Evolutionary conservation across 2,888 invertebrate genomes (phyloP), one percentile per base, ranked within the genome.

Genomic region (Spilarctia lutea): DNA sequence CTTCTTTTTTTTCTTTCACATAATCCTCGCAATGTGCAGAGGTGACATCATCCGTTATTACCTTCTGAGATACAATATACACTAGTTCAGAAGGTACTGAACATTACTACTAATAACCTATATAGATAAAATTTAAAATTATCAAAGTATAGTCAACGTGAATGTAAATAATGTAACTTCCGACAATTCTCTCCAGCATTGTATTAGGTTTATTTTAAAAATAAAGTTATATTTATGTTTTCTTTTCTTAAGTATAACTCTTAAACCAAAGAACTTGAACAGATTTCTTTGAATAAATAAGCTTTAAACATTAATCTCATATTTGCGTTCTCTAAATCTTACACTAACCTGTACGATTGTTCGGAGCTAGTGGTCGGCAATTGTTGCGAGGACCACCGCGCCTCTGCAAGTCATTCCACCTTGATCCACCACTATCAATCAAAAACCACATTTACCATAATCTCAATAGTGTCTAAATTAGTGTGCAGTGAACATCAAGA

Each of bases 321-420:
- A 20, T 20, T 56, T 65, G 35, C 16, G 27, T 72, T 74, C 80
- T 85, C 84, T 80, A 60, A 45, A 76, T 68, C 72, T 60, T 69
- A 33, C 60, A 74, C 24, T 81, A 81, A 68, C 74, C 85, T 85
- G 76, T 71, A 70, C 60, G 67, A 77, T 72, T 79, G 83, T 85
- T 86, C 88, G 88, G 87, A 87, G 85, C 88, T 89, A 89, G 90
- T 89, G 91, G 87, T 88, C 90, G 89, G 87, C 88, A 88, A 89
- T 91, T 92, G 90, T 89, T 88, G 87, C 88, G 88, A 88, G 89
- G 94, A 94, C 94, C 94, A 94, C 94, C 94, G 88, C 90, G 92
- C 88, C 91, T 93, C 84, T 93, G 94, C 94, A 93, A 94, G 94
- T 94, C 94, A 94, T 90, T 89, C 88, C 83, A 75, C 81, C 83